Evolutionary conservation across 30 jellyfish, hydroid and myxozoan species (phyloP).

Genomic region (Pseudorhiza aurosa): DNA sequence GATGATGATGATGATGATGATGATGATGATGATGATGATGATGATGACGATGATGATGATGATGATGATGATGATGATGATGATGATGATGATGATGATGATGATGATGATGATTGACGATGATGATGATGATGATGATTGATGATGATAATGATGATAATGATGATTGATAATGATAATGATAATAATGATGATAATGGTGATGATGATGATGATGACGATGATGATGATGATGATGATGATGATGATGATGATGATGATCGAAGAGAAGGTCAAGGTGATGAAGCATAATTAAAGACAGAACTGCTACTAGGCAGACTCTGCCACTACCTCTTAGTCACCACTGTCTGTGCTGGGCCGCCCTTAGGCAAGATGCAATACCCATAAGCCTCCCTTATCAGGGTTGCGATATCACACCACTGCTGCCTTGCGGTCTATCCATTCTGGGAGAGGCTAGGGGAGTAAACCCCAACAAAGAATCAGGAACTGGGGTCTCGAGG

Average conservation of each 20-base stretch:
- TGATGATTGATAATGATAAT: not conserved
- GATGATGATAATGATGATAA: not conserved
- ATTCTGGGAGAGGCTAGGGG: too few relatives aligned
- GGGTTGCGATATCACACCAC: too few relatives aligned
- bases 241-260: not conserved
- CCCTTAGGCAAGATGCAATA: too few relatives aligned
- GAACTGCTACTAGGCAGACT: too few relatives aligned
- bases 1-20: conserved; percentile 12
- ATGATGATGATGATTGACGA: not conserved
- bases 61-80: conserved; percentile 21
- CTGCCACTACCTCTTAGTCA: too few relatives aligned
- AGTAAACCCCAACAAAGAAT: too few relatives aligned
- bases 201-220: not conserved
- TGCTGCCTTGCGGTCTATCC: too few relatives aligned
- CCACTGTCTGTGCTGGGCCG: too few relatives aligned
- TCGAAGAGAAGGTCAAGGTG: not conserved
- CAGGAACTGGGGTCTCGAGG: too few relatives aligned
- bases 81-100: conserved; percentile 13
- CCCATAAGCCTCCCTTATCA: too few relatives aligned
- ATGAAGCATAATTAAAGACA: too few relatives aligned
- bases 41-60: conserved; percentile 15
- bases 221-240: not conserved
- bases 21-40: conserved; percentile 12
- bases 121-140: too few relatives aligned
- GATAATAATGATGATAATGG: not conserved